These are phyloP conservation scores for Actinernus sp. DNA, from an alignment of 92 coral and sea anemone species.

Conservation along the genomic window DNA sequence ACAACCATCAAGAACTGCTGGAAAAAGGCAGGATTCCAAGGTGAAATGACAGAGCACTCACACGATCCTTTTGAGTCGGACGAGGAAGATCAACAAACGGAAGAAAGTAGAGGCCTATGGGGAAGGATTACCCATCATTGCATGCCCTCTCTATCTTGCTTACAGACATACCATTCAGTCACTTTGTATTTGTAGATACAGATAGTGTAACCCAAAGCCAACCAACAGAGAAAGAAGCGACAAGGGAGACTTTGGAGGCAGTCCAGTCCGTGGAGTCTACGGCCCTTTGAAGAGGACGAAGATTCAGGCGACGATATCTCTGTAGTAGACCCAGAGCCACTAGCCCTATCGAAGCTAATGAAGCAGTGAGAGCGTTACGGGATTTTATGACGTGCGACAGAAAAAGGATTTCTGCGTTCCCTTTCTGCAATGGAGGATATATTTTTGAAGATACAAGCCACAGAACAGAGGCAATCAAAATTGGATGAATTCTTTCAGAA, in stretches of 20 bases:
- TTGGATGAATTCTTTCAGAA: too few species aligned
- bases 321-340: conserved; percentile 9
- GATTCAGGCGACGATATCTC: conserved; percentile 7
- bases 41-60: conserved; percentile 39
- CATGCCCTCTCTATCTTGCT: too few species aligned
- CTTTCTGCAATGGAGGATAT: too few species aligned
- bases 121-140: too few species aligned
- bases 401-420: too few species aligned
- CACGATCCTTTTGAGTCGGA: conserved; percentile 58
- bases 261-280: conserved; percentile 20
- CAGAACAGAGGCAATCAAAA: too few species aligned
- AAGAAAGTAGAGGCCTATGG: too few species aligned
- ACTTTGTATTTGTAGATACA: too few species aligned
- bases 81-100: conserved; percentile 28
- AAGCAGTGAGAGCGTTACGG: too few species aligned
- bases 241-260: conserved; percentile 50
- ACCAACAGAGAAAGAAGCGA: conserved; percentile 40
- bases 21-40: conserved; percentile 67
- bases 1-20: conserved; percentile 60
- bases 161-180: too few species aligned
- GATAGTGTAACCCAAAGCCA: conserved; percentile 30
- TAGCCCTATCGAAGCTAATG: conserved; percentile 4
- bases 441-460: conserved; percentile 8
- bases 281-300: conserved; percentile 8
- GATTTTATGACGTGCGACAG: too few species aligned